Evolutionary conservation across 2,797 vertebrate genomes (phyloP).

Genomic region (Pseudochirops cupreus): DNA sequence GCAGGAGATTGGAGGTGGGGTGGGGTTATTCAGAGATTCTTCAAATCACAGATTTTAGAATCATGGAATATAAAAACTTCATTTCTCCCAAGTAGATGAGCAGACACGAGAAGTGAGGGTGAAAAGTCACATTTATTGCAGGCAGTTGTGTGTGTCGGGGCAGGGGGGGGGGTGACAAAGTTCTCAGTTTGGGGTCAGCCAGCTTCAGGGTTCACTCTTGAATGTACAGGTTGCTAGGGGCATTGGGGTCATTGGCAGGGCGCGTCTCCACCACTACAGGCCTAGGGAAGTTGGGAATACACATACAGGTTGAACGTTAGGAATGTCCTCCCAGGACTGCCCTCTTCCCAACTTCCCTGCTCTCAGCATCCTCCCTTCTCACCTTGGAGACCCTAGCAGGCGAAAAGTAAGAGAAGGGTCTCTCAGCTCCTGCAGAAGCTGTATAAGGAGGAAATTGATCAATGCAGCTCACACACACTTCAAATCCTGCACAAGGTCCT

Average conservation of each 20-base stretch:
- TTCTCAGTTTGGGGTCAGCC: not conserved
- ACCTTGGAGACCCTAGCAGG: constrained; percentile 91
- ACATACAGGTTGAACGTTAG: not conserved
- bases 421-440: constrained; percentile 87
- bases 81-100: not conserved
- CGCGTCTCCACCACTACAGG: constrained; percentile 91
- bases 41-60: not conserved
- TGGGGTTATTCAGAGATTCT: not conserved
- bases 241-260: constrained; percentile 85
- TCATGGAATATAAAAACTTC: not conserved
- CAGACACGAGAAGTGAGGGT: not conserved
- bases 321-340: not conserved
- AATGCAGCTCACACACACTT: not conserved
- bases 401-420: constrained; percentile 89
- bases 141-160: not conserved
- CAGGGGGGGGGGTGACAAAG: not conserved
- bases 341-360: not conserved
- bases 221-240: constrained; percentile 91
- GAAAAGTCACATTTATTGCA: constrained; percentile 68
- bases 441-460: not conserved
- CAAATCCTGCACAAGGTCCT: not conserved
- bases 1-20: not conserved
- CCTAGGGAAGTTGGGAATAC: constrained; percentile 80
- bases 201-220: constrained; percentile 83
- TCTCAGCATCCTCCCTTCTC: not conserved